Percentiles rank a stretch among this genome's conserved stretches.
phyloP scores from a whole-genome alignment of 2,888 invertebrate genomes.

The Harmothoe impar region DNA sequence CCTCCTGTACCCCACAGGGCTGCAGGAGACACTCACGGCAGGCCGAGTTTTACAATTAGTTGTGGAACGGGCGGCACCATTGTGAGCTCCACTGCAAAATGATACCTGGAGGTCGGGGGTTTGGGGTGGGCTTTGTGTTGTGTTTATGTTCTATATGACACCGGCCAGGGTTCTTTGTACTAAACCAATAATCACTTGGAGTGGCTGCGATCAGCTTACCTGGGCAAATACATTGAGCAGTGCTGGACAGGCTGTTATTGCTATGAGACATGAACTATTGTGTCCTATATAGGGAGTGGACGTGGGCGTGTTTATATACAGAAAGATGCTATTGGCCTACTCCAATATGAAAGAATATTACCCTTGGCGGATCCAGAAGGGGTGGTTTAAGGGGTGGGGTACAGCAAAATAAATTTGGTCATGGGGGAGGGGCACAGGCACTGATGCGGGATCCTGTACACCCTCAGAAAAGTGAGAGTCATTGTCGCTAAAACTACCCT shows the following conservation, averaged over 20 bases:
- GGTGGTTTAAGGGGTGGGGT: too few species aligned
- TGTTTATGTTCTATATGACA: constrained; percentile 45
- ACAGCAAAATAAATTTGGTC: too few species aligned
- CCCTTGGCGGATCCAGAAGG: too few species aligned
- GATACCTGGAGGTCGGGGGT: neutral
- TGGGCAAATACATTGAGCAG: neutral
- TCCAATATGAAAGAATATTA: too few species aligned
- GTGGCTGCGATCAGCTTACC: constrained; percentile 7
- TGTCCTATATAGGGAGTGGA: neutral
- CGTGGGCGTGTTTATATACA: too few species aligned
- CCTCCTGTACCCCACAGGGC: neutral
- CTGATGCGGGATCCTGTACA: too few species aligned
- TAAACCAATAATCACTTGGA: constrained; percentile 38
- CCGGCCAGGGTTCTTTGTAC: neutral
- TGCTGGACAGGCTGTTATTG: neutral
- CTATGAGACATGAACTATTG: neutral
- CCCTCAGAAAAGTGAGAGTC: too few species aligned
- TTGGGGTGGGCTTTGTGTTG: neutral
- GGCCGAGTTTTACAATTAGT: constrained; percentile 29
- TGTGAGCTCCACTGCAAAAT: neutral
- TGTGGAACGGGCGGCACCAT: neutral
- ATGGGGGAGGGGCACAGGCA: too few species aligned
- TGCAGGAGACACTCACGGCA: neutral
- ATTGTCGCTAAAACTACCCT: too few species aligned
- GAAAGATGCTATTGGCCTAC: too few species aligned